Evolutionary conservation across 2,888 invertebrate genomes (phyloP), one percentile per base, ranked within the genome.

Genomic region (Lypha dubia): DNA sequence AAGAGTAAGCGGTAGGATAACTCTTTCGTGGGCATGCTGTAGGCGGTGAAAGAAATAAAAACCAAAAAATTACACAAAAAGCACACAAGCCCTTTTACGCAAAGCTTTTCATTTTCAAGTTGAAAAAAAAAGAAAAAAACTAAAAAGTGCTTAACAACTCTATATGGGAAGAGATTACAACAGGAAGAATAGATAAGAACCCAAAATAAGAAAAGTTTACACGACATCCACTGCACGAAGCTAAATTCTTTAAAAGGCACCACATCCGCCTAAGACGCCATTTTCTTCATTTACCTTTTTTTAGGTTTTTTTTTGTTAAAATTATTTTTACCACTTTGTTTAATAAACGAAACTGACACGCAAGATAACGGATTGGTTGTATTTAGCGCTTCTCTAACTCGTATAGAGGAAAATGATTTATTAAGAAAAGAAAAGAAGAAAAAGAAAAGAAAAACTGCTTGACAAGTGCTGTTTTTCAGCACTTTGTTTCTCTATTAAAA

Each of bases 261-360:
- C 20, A 75, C 68, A 79, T 79, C 79, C 79, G 79, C 58, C 20
- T 17, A 68, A 75, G 75, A 75, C 81, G 56, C 75, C 68, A 62
- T 63, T 65, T 71, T 20, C 63, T 24, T 20, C 13, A 56, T 71
- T 65, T 56, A 17, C 65, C 44, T 60, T 38, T 76, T 38, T 35
- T 32, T 32, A 32, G 4, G 8, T 32, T 32, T 32, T 32, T 38
- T 38, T 38, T 38, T 11, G 1, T 1, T 58, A 15, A 68, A 20
- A 49, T 20, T 65, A 9, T 60, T 38, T 68, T 35, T 46, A 6
- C 24, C 41, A 13, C 11, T 68, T 38, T 44, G 13, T 20, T 46
- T 46, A 56, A 24, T 56, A 75, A 81, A 46, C 17, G 35, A 75
- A 62, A 38, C 56, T 56, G 68, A 81, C 75, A 81, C 46, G 75